Percentiles rank a stretch among this genome's conserved stretches.
phyloP scores from a whole-genome alignment of 2,888 invertebrate species.

The Rhagophthalmus giganteus region DNA sequence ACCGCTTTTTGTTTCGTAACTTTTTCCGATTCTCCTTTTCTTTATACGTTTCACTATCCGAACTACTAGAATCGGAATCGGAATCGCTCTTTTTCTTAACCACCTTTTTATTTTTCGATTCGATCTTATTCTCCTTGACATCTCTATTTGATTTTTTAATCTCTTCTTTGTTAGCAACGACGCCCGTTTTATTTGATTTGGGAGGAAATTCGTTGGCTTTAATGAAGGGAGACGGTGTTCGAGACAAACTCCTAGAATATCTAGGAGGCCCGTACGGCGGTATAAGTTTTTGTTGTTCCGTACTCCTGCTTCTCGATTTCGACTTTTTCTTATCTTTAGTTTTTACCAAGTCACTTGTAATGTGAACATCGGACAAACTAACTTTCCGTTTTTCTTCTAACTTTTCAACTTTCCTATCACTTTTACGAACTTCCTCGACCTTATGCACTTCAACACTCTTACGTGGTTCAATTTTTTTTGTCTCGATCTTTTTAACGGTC shows the following conservation, averaged over 20 bases:
- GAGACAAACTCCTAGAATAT: constrained; percentile 77
- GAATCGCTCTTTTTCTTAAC: constrained; percentile 54
- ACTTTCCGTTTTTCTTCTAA: constrained; percentile 35
- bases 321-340: constrained; percentile 45
- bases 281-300: constrained; percentile 46
- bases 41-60: constrained; percentile 50
- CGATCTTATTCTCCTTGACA: constrained; percentile 38
- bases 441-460: constrained; percentile 57
- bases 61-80: constrained; percentile 52
- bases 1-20: constrained; percentile 46
- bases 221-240: constrained; percentile 84
- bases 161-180: constrained; percentile 49
- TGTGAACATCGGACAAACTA: constrained; percentile 39
- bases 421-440: constrained; percentile 46
- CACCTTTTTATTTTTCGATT: constrained; percentile 45
- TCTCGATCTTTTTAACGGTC: constrained; percentile 45
- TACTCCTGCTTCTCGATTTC: constrained; percentile 51
- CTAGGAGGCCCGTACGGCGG: constrained; percentile 56
- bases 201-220: constrained; percentile 65
- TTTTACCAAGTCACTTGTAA: constrained; percentile 37
- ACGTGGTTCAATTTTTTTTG: constrained; percentile 44
- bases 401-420: constrained; percentile 39
- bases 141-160: constrained; percentile 46
- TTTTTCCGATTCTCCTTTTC: constrained; percentile 47
- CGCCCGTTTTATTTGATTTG: constrained; percentile 53